Percentiles rank a stretch among this genome's conserved stretches.
Conservation (phyloP, 2,113 vertebrate genomes). For the Melozone crissalis region DNA sequence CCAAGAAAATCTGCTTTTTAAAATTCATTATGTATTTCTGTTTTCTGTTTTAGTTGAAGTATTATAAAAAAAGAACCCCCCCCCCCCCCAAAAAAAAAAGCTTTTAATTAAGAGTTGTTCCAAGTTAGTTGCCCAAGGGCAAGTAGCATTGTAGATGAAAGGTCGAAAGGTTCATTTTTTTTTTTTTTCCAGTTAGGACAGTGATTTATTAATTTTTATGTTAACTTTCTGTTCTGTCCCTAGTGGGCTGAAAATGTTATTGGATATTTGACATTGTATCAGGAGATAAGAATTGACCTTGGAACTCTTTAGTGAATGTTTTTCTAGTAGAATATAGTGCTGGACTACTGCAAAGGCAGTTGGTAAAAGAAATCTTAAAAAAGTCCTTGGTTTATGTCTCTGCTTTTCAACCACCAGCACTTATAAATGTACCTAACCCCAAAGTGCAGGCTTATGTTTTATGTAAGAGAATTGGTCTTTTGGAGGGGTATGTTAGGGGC, state of each 20-base stretch:
- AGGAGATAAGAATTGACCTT: not conserved
- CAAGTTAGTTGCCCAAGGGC: not conserved
- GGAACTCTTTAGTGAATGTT: not conserved
- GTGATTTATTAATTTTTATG: not conserved
- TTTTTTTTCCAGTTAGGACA: not conserved
- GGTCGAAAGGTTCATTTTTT: no score
- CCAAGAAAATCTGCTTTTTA: not conserved
- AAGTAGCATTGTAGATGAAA: not conserved
- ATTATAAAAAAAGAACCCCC: not conserved
- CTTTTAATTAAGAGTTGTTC: not conserved
- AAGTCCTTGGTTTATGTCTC: not conserved
- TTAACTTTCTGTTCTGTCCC: not conserved
- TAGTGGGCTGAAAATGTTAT: not conserved
- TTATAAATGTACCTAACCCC: not conserved
- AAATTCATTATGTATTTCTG: not conserved
- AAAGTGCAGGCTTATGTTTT: not conserved
- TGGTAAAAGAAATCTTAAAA: not conserved
- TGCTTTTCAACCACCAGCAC: not conserved
- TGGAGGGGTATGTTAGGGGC: not conserved
- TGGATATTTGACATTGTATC: not conserved
- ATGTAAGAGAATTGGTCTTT: not conserved
- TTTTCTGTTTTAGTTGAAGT: not conserved
- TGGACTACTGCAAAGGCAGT: not conserved
- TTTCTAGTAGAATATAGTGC: not conserved
- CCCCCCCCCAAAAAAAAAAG: accelerated